These are phyloP conservation scores for Caenorhabditis inopinata DNA, from an alignment of 1,140 invertebrate species.

Conservation along the genomic window DNA sequence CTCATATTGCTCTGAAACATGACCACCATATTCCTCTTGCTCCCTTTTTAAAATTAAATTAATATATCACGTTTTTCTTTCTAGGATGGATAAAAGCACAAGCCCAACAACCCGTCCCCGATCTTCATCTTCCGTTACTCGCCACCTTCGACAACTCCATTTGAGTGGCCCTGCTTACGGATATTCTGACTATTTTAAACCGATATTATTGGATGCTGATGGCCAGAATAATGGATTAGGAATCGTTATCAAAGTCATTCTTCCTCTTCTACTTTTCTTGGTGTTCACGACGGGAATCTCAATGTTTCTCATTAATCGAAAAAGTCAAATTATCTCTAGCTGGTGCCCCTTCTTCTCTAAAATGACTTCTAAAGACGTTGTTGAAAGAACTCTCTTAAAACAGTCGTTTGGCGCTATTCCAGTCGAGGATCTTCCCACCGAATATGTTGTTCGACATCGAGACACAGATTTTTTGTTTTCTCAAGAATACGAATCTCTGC, in stretches of 20 bases:
- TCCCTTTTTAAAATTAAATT: no score
- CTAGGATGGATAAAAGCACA: neutral
- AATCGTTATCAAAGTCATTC: neutral
- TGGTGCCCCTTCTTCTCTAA: constrained; percentile 24
- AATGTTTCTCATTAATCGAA: constrained; percentile 7
- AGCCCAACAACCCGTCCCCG: neutral
- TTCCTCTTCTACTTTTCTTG: constrained; percentile 28
- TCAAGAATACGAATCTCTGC: constrained; percentile 57
- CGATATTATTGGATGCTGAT: constrained; percentile 44
- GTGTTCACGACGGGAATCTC: neutral
- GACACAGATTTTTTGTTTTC: constrained; percentile 64
- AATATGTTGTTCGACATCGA: constrained; percentile 60
- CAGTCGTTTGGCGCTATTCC: constrained; percentile 52
- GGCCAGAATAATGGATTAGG: neutral
- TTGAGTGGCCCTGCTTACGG: constrained; percentile 48
- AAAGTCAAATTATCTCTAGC: neutral
- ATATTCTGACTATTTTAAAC: constrained; percentile 53
- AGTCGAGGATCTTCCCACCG: constrained; percentile 59
- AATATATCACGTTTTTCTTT: neutral
- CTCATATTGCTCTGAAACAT: no score
- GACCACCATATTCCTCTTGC: no score
- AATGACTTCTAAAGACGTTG: constrained; percentile 6
- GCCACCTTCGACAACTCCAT: constrained; percentile 38
- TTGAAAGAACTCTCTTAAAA: constrained; percentile 38
- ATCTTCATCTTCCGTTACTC: neutral